A percentile compares a stretch with the other conserved stretches of the same genome.
Evolutionary conservation across 2,797 vertebrate genomes (phyloP).

Genomic region (Peromyscus attwateri): DNA sequence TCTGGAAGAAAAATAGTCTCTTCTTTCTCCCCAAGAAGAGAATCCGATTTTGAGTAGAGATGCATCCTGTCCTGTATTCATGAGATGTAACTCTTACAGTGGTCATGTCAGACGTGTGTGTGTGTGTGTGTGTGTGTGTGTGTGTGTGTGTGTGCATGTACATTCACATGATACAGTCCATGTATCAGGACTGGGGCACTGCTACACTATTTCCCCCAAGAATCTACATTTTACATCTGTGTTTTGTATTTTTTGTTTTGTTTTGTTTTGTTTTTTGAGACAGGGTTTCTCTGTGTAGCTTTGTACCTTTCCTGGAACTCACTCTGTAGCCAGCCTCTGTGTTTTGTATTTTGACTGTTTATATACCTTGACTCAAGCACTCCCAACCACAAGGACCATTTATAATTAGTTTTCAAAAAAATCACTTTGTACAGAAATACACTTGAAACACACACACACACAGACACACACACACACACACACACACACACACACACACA

Average conservation of each 20-base stretch:
- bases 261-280: no score
- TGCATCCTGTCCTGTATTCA: neutral
- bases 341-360: neutral
- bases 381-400: neutral
- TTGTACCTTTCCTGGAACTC: no score
- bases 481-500: neutral
- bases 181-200: neutral
- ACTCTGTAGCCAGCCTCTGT: neutral
- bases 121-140: neutral
- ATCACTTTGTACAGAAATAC: constrained; percentile 23
- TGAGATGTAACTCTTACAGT: neutral
- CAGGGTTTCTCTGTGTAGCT: no score
- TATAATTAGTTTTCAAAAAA: constrained; percentile 17
- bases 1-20: constrained; percentile 7
- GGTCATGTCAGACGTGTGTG: neutral
- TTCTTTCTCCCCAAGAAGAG: neutral
- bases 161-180: no score
- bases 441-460: neutral
- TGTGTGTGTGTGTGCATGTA: neutral
- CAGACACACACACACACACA: neutral
- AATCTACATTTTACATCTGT: neutral
- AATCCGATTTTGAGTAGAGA: neutral
- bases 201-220: neutral
- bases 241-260: no score
- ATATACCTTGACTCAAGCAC: neutral